Conservation (phyloP, 2,113 vertebrate species). For the Anguilla rostrata region DNA sequence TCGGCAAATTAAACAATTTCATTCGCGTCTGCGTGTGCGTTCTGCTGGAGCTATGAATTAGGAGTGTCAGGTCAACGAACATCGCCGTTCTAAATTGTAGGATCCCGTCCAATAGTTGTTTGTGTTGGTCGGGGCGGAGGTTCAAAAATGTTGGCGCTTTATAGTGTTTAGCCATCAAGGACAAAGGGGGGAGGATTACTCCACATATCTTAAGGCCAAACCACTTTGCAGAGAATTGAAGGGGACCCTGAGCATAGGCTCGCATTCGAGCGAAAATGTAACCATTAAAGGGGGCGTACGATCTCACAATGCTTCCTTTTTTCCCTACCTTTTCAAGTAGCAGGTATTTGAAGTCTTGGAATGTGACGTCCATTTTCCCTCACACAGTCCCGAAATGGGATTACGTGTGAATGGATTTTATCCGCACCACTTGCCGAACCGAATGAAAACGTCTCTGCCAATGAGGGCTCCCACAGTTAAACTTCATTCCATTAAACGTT, state of each 20-base stretch:
- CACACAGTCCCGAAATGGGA: neutral
- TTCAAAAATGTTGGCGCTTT: neutral
- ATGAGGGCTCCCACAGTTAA: neutral
- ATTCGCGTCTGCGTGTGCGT: neutral
- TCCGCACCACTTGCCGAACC: neutral
- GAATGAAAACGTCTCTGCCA: neutral
- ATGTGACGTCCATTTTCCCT: neutral
- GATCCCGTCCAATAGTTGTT: neutral
- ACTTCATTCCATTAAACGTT: neutral
- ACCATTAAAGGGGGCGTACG: neutral
- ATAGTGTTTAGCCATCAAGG: neutral
- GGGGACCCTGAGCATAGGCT: neutral
- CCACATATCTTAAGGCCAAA: neutral
- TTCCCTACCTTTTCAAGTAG: neutral
- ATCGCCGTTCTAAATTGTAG: neutral
- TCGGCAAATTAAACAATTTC: neutral
- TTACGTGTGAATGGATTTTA: slow-evolving; percentile 7
- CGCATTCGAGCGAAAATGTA: neutral
- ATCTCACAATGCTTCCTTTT: neutral
- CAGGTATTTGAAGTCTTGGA: neutral
- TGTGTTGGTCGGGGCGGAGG: neutral
- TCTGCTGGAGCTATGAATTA: too few species aligned
- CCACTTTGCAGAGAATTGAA: neutral
- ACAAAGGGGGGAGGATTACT: neutral
- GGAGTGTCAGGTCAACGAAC: neutral